Percentiles rank a stretch among this genome's conserved stretches.
Evolutionary conservation across 2,797 vertebrate species (phyloP).

Genomic region (Etheostoma perlongum): DNA sequence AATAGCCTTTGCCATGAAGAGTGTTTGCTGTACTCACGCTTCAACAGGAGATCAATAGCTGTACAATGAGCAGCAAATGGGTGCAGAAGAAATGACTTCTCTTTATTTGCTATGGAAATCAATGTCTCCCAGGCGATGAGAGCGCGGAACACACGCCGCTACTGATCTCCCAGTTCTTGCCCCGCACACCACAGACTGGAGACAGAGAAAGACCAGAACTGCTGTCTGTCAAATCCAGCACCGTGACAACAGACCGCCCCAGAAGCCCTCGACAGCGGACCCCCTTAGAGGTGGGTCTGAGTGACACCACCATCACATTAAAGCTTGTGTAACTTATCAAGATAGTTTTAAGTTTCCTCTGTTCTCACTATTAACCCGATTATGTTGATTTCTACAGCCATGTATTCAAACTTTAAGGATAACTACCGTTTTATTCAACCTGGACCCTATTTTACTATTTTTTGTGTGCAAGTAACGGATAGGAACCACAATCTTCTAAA

Average conservation of each 20-base stretch:
- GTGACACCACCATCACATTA: background rate
- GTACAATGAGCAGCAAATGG: constrained; percentile 68
- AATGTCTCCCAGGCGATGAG: constrained; percentile 89
- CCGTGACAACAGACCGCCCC: constrained; percentile 83
- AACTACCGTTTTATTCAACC: no score
- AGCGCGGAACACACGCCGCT: constrained; percentile 78
- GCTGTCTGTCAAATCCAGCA: constrained; percentile 82
- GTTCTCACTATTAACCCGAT: background rate
- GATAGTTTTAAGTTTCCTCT: background rate
- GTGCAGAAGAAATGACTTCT: constrained; percentile 71
- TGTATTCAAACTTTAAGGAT: background rate
- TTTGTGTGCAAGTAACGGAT: no score
- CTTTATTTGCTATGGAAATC: constrained; percentile 81
- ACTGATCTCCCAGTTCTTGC: constrained; percentile 86
- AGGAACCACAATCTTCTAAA: no score
- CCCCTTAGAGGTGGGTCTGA: constrained; percentile 88
- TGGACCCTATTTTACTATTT: no score
- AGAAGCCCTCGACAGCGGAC: constrained; percentile 87
- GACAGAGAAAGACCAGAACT: constrained; percentile 82
- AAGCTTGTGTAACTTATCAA: background rate
- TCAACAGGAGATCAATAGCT: constrained; percentile 72
- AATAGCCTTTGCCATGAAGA: constrained; percentile 41
- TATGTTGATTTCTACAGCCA: background rate
- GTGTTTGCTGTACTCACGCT: constrained; percentile 47
- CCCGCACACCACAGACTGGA: constrained; percentile 83